phyloP scores from a whole-genome alignment of 2,888 invertebrate genomes.

The Lissocephala sabroskyi region DNA sequence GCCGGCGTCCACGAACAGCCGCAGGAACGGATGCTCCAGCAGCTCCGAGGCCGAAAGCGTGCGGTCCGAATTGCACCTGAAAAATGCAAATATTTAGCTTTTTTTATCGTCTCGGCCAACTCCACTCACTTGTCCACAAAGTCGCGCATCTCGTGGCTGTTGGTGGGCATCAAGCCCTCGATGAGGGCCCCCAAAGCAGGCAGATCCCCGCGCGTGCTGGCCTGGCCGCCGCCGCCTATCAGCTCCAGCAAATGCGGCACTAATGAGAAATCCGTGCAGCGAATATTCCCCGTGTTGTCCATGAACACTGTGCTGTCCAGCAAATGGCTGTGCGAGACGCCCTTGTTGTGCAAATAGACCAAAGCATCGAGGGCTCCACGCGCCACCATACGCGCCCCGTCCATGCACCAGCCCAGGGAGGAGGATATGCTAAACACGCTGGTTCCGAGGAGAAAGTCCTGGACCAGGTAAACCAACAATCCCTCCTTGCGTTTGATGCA shows the following conservation, averaged over 20 bases:
- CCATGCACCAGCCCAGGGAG: constrained; percentile 70
- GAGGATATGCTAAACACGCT: constrained; percentile 69
- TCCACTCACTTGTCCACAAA: constrained; percentile 70
- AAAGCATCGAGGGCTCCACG: constrained; percentile 83
- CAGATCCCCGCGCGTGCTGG: constrained; percentile 67
- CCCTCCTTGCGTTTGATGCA: constrained; percentile 77
- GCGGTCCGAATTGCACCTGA: constrained; percentile 70
- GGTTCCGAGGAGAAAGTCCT: constrained; percentile 77
- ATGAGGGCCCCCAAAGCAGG: constrained; percentile 70
- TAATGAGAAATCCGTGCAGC: constrained; percentile 70
- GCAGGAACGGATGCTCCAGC: constrained; percentile 83
- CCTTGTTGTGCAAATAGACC: constrained; percentile 84
- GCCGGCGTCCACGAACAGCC: constrained; percentile 56
- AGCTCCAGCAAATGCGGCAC: constrained; percentile 69
- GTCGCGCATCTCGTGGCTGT: constrained; percentile 70
- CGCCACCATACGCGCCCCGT: constrained; percentile 75
- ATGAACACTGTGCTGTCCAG: constrained; percentile 82
- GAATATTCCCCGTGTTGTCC: constrained; percentile 76
- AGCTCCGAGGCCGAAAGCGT: constrained; percentile 83
- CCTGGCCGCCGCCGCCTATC: constrained; percentile 58
- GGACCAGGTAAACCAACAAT: constrained; percentile 79
- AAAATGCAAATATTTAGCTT: background rate
- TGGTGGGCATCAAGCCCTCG: constrained; percentile 68
- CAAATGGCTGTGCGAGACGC: constrained; percentile 88
- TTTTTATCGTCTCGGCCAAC: no score